Base-by-base conservation (phyloP, 2,888 invertebrate species). In the Coleophora flavipennella region DNA sequence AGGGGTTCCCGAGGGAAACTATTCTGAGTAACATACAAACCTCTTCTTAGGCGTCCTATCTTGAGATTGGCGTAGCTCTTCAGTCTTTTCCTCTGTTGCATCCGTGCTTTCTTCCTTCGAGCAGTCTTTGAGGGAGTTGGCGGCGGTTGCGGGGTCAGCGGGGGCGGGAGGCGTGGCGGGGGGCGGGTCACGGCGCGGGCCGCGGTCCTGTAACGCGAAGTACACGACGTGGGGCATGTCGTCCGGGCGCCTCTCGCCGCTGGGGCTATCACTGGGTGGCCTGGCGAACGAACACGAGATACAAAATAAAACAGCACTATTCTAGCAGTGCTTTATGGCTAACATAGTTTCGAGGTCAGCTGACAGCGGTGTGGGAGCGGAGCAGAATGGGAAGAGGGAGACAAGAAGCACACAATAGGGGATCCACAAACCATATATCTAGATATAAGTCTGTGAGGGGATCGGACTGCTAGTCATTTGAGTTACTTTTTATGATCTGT, bases 221-320 rank as follows among this genome's bases (percentile, higher is more conserved):
- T 63, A 65, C 25, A 69, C 53, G 39, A 66, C 42, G 8, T 61
- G 55, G 40, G 55, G 57, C 26, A 56, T 49, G 3, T 48, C 50
- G 3, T 48, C 50, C 28, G 42, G 27, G 3, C 45, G 42, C 27
- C 41, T 41, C 12, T 35, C 38, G 36, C 38, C 29, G 33, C 14
- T 31, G 36, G 34, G n/a, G 8, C 9, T 9, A 20, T 3, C 6
- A 6, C 20, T 6, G 20, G 20, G 20, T 4, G 20, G 20, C 20
- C 20, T 20, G 20, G 3, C 3, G 20, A 20, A 20, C n/a, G n/a
- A 20, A 20, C 20, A 20, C 6, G 20, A 6, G 6, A 4, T 20
- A 20, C 6, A 20, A 20, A n/a, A n/a, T n/a, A n/a, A n/a, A n/a
- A n/a, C n/a, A n/a, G n/a, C n/a, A n/a, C n/a, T n/a, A n/a, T n/a